Conservation (phyloP, 2,888 invertebrate species). For the Plebejus melissa region DNA sequence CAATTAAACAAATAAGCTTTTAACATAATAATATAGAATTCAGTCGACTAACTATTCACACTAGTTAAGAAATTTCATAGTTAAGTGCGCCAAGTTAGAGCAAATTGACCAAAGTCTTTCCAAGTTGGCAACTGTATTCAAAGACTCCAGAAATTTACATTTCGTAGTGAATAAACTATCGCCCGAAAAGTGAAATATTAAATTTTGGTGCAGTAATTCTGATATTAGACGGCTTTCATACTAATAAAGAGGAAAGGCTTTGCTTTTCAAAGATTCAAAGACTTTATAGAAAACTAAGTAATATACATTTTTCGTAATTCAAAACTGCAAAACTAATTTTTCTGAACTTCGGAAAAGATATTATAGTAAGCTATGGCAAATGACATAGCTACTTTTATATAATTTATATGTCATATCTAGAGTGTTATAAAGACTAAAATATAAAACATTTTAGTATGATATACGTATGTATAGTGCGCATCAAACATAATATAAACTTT, state of each 20-base stretch:
- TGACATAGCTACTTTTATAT: too few relatives aligned
- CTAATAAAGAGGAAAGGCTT: neutral
- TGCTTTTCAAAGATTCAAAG: too few relatives aligned
- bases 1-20: constrained; percentile 1
- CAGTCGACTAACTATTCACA: neutral
- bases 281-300: too few relatives aligned
- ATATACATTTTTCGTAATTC: too few relatives aligned
- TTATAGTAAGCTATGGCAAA: too few relatives aligned
- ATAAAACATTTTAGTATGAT: neutral
- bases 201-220: neutral
- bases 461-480: neutral
- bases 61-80: constrained; percentile 14
- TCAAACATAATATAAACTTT: neutral
- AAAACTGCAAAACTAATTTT: too few relatives aligned
- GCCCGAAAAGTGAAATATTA: neutral
- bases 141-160: constrained; percentile 8
- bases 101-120: constrained; percentile 8
- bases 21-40: constrained; percentile 3
- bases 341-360: too few relatives aligned
- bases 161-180: neutral
- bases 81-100: neutral
- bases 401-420: neutral
- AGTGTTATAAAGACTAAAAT: neutral
- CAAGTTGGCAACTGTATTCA: neutral
- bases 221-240: neutral